Conservation (phyloP, 2,797 vertebrate genomes). For the Heteromormyrus szaboi region DNA sequence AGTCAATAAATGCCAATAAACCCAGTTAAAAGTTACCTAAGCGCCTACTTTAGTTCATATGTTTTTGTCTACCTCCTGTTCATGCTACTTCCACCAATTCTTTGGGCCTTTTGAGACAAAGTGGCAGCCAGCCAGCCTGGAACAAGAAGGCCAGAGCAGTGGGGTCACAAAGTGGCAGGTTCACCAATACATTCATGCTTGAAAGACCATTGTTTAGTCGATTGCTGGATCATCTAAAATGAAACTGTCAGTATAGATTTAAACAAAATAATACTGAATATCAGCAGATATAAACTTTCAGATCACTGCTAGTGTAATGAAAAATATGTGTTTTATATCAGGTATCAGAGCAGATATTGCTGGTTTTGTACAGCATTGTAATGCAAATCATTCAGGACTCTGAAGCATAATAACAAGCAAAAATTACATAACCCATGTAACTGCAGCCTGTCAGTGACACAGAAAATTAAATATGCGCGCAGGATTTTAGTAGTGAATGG, state of each 20-base stretch:
- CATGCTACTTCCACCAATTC: conserved; percentile 1
- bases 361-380: conserved; percentile 68
- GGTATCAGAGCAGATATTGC: conserved; percentile 56
- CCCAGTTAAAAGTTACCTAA: background rate
- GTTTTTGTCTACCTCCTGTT: background rate
- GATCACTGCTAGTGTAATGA: conserved; percentile 21
- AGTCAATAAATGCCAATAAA: conserved; percentile 1
- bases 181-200: background rate
- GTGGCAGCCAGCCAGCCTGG: background rate
- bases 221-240: background rate
- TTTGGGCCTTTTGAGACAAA: background rate
- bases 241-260: background rate
- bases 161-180: background rate
- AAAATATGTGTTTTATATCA: conserved; percentile 27
- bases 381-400: conserved; percentile 65
- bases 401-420: conserved; percentile 68
- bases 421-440: conserved; percentile 62
- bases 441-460: conserved; percentile 56
- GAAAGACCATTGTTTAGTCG: background rate
- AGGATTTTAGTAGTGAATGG: conserved; percentile 65
- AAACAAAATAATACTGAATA: background rate
- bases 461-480: conserved; percentile 61
- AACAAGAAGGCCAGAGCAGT: background rate
- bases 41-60: background rate
- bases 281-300: conserved; percentile 33